Evolutionary conservation across 2,797 vertebrate genomes (phyloP).

Genomic region (Heterohyrax brucei): DNA sequence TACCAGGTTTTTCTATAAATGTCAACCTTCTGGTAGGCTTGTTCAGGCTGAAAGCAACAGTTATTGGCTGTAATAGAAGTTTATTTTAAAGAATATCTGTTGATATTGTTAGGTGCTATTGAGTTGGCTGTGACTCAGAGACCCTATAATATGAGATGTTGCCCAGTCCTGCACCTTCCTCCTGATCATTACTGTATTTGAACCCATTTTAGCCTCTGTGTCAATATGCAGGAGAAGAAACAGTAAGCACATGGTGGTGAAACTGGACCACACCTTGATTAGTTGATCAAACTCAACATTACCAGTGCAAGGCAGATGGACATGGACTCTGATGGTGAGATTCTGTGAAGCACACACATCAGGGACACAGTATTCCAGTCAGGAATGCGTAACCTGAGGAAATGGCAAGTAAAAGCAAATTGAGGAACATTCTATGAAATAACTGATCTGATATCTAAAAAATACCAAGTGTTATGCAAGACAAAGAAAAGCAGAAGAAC

Average conservation of each 20-base stretch:
- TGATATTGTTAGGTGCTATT: not conserved
- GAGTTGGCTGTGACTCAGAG: not conserved
- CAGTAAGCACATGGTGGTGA: not conserved
- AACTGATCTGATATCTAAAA: conserved; percentile 21
- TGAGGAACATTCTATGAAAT: not conserved
- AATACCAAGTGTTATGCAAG: not conserved
- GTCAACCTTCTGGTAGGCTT: not conserved
- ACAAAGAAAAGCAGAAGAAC: not conserved
- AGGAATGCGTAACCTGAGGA: not conserved
- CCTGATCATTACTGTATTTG: not conserved
- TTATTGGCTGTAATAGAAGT: not conserved
- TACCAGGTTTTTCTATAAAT: not conserved
- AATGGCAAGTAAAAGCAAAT: not conserved
- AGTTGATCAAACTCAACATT: not conserved
- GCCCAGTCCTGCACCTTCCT: not conserved
- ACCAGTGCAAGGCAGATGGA: not conserved
- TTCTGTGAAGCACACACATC: not conserved
- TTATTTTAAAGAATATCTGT: conserved; percentile 14
- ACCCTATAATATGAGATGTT: not conserved
- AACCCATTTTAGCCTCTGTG: not conserved
- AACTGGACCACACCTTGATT: conserved; percentile 5
- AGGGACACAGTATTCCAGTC: not conserved
- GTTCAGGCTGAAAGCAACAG: not conserved
- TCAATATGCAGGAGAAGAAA: not conserved
- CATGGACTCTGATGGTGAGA: not conserved